Conservation (phyloP, 2,797 vertebrate genomes). For the Lagocephalus sceleratus region DNA sequence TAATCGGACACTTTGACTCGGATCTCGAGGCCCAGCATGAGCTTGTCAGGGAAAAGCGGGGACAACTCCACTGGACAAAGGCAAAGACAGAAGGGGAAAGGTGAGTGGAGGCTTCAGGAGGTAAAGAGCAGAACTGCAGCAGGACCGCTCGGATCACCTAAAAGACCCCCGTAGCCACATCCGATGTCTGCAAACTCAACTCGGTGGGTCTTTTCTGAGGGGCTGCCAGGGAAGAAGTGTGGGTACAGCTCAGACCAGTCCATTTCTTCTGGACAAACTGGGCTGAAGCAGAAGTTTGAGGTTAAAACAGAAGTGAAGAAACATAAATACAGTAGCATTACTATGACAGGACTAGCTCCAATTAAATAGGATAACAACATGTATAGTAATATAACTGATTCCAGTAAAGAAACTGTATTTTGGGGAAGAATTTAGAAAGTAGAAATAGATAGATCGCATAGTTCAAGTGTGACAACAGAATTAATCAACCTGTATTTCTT, state of each 20-base stretch:
- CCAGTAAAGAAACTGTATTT: too few relatives aligned
- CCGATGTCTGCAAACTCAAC: slow-evolving; percentile 94
- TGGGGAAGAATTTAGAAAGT: too few relatives aligned
- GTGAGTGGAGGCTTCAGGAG: not conserved
- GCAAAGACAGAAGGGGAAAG: not conserved
- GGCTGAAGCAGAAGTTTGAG: slow-evolving; percentile 63
- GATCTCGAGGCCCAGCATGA: slow-evolving; percentile 90
- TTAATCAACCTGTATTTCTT: too few relatives aligned
- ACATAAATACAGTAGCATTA: not conserved
- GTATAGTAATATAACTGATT: too few relatives aligned
- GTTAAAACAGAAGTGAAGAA: not conserved
- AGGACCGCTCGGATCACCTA: slow-evolving; percentile 73
- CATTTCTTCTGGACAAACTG: slow-evolving; percentile 87
- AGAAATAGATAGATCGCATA: too few relatives aligned
- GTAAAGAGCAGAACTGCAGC: not conserved
- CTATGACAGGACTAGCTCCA: too few relatives aligned
- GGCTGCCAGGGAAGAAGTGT: slow-evolving; percentile 65
- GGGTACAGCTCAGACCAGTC: slow-evolving; percentile 87
- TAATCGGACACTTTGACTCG: slow-evolving; percentile 92
- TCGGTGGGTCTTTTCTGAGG: slow-evolving; percentile 45
- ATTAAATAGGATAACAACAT: too few relatives aligned
- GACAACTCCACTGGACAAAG: slow-evolving; percentile 81
- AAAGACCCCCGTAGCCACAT: slow-evolving; percentile 91
- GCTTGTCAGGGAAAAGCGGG: slow-evolving; percentile 83
- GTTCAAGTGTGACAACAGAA: too few relatives aligned